A percentile compares a stretch with the other conserved stretches of the same genome.
Conservation (phyloP, 2,113 vertebrate species). For the Otocyon megalotis region DNA sequence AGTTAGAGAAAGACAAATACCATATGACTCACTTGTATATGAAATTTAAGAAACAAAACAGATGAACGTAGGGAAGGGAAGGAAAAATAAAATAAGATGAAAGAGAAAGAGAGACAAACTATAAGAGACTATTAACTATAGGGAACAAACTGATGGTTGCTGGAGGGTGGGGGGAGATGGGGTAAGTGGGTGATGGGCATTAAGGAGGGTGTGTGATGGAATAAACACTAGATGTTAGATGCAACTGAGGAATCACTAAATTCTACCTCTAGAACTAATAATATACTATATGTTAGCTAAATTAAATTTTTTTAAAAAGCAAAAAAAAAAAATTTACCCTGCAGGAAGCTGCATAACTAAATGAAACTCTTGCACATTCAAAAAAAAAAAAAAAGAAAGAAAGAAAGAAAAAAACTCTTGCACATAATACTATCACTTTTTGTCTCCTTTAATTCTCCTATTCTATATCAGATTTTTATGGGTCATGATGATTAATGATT, state of each 20-base stretch:
- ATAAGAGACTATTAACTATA: background rate
- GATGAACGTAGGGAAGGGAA: background rate
- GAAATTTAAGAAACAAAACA: background rate
- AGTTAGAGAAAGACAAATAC: background rate
- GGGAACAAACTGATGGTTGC: background rate
- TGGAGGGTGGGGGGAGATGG: background rate
- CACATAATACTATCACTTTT: background rate
- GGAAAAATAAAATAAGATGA: background rate
- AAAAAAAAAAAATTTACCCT: background rate
- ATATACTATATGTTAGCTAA: background rate
- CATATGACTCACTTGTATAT: background rate
- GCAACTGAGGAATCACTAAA: background rate
- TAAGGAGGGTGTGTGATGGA: background rate
- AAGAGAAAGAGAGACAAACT: background rate
- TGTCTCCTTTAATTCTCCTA: slow-evolving; percentile 15
- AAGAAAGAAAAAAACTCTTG: background rate
- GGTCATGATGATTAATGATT: slow-evolving; percentile 32
- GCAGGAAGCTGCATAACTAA: slow-evolving; percentile 30
- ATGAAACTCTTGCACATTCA: background rate
- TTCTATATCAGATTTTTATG: slow-evolving; percentile 4
- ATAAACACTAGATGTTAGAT: background rate
- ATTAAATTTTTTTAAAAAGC: background rate
- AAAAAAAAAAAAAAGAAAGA: too few relatives aligned
- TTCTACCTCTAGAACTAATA: background rate
- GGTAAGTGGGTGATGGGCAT: background rate